Evolutionary conservation across 1,140 invertebrate genomes (phyloP).

Genomic region (Calliphora vicina): DNA sequence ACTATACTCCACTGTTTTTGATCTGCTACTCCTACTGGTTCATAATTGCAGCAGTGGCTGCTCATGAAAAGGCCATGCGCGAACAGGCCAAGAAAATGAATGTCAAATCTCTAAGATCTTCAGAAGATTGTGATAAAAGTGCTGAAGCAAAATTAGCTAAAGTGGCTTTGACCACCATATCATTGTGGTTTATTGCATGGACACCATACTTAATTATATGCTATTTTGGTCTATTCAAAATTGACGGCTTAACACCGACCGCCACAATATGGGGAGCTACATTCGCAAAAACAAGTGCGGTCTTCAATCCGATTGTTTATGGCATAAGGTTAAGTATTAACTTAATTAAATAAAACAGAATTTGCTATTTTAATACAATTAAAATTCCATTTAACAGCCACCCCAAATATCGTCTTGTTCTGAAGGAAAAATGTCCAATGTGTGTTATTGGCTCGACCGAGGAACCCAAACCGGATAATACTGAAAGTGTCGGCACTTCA

Average conservation of each 20-base stretch:
- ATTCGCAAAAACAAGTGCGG: constrained; percentile 78
- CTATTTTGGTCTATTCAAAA: constrained; percentile 73
- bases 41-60: constrained; percentile 72
- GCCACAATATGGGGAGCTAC: constrained; percentile 77
- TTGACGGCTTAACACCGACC: constrained; percentile 70
- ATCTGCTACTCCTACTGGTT: constrained; percentile 75
- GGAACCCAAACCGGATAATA: constrained; percentile 37
- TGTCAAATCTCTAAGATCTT: constrained; percentile 69
- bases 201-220: constrained; percentile 81
- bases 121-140: constrained; percentile 66
- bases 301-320: constrained; percentile 82
- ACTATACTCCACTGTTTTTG: constrained; percentile 70
- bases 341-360: neutral
- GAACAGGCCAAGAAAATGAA: constrained; percentile 76
- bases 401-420: constrained; percentile 74
- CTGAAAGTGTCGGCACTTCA: constrained; percentile 48
- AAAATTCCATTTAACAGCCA: constrained; percentile 65
- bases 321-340: constrained; percentile 70
- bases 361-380: constrained; percentile 4
- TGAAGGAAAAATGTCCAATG: constrained; percentile 74
- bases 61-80: constrained; percentile 73
- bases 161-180: constrained; percentile 79
- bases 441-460: constrained; percentile 65
- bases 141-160: constrained; percentile 70
- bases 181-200: constrained; percentile 82